These are phyloP conservation scores for Setophaga coronata DNA, from an alignment of 2,113 vertebrate genomes.

Conservation along the genomic window DNA sequence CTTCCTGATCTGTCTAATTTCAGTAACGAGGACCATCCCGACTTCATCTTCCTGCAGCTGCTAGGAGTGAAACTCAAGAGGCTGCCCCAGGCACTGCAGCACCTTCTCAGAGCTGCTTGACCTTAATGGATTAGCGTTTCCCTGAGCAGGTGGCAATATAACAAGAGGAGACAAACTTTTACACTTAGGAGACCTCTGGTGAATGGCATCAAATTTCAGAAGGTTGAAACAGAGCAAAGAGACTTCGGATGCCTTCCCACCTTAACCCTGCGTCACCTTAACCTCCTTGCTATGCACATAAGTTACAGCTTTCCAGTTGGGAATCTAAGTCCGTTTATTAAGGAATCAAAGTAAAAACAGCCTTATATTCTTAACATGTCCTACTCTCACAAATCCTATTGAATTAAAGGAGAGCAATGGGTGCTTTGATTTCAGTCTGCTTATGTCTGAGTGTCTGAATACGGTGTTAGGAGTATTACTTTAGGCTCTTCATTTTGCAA, in stretches of 20 bases:
- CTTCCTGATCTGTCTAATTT: conserved; percentile 96
- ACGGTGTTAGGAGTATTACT: conserved; percentile 24
- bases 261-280: conserved; percentile 35
- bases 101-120: conserved; percentile 79
- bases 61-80: conserved; percentile 87
- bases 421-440: conserved; percentile 42
- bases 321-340: conserved; percentile 26
- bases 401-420: not conserved
- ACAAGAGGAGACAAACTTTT: conserved; percentile 82
- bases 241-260: conserved; percentile 1
- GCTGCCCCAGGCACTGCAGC: conserved; percentile 75
- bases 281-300: not conserved
- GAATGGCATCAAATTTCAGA: conserved; percentile 70
- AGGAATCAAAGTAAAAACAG: conserved; percentile 48
- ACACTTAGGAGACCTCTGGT: conserved; percentile 72
- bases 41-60: conserved; percentile 87
- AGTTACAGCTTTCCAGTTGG: not conserved
- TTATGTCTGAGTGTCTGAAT: conserved; percentile 1
- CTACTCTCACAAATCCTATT: conserved; percentile 8
- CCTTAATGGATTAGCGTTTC: conserved; percentile 90
- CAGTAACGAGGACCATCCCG: conserved; percentile 87
- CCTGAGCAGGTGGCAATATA: conserved; percentile 83
- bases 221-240: conserved; percentile 20
- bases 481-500: not conserved
- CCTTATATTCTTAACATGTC: conserved; percentile 4